Base-by-base conservation (phyloP, 2,113 vertebrate genomes). In the Patagioenas fasciata region DNA sequence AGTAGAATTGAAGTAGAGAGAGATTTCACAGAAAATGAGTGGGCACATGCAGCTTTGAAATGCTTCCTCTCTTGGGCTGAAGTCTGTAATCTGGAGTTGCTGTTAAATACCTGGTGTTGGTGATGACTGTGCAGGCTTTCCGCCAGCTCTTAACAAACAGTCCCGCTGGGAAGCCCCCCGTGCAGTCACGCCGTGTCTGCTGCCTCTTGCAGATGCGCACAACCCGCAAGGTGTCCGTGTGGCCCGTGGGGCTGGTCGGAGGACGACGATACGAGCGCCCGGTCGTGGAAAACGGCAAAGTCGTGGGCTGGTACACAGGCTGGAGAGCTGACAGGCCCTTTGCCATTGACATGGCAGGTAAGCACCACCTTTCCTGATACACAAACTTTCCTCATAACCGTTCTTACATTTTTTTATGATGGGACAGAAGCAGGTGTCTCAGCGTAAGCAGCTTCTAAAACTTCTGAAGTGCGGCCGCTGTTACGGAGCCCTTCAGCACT, bases 271-370 rank as follows among this genome's bases (percentile, higher is more conserved):
- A 99, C 5, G 99, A 99, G 97, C 99, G 99, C 13, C 99, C 99
- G 0, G 48, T 99, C 3, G 99, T 99, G 97, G 98, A 99, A 28
- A 98, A 98, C 0, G 99, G 99, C 58, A 99, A 98, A 91, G 99
- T 99, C 3, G 99, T 99, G 3, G 99, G 99, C 84, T 99, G 99
- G 99, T 99, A 99, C 98, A 99, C 99, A 0, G 99, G 99, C 93
- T 99, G 99, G 99, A 99, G 99, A 96, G 98, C 99, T 24, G 99
- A 99, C 98, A 98, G 99, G 89, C 98, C 99, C 20, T 99, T 99
- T 21, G 99, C 99, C 57, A 99, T 99, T 2, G 99, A 99, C 97
- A 99, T 99, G 99, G 99, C 99, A 98, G 99, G 99, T 99, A 96
- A 98, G 98, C 11, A 40, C 7, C 44, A 1, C 7, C 4, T 15